A percentile compares a stretch with the other conserved stretches of the same genome.
Conservation (phyloP, 2,113 vertebrate species). For the Cryptotis parvus region DNA sequence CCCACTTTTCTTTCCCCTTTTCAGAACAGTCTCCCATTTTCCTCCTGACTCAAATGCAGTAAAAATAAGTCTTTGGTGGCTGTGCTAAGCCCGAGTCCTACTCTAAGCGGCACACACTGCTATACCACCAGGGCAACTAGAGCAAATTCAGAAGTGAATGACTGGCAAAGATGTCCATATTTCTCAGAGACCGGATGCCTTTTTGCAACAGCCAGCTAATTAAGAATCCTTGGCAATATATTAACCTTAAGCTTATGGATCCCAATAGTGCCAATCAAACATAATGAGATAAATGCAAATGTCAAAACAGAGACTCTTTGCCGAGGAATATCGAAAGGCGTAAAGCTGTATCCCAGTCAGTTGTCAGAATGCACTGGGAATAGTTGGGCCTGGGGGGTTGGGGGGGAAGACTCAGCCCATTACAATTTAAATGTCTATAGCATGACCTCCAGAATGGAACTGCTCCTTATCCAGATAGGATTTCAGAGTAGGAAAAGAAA, state of each 20-base stretch:
- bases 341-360: constrained; percentile 52
- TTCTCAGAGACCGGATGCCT: constrained; percentile 81
- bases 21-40: constrained; percentile 23
- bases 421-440: constrained; percentile 61
- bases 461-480: neutral
- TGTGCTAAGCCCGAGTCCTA: constrained; percentile 77
- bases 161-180: constrained; percentile 83
- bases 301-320: constrained; percentile 82
- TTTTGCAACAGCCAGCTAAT: constrained; percentile 85
- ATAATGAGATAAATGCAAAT: constrained; percentile 89
- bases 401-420: neutral
- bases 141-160: constrained; percentile 82
- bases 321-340: constrained; percentile 82
- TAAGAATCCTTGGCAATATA: constrained; percentile 85
- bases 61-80: constrained; percentile 67
- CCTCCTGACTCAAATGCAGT: constrained; percentile 5
- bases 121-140: constrained; percentile 62
- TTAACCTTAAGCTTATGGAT: constrained; percentile 86
- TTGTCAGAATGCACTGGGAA: constrained; percentile 66
- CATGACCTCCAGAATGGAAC: constrained; percentile 35
- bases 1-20: constrained; percentile 50
- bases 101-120: constrained; percentile 35
- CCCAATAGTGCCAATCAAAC: constrained; percentile 88
- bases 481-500: neutral
- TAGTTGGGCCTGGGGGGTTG: neutral